phyloP scores from a whole-genome alignment of 2,888 invertebrate genomes.

The Oxycera nigricornis region DNA sequence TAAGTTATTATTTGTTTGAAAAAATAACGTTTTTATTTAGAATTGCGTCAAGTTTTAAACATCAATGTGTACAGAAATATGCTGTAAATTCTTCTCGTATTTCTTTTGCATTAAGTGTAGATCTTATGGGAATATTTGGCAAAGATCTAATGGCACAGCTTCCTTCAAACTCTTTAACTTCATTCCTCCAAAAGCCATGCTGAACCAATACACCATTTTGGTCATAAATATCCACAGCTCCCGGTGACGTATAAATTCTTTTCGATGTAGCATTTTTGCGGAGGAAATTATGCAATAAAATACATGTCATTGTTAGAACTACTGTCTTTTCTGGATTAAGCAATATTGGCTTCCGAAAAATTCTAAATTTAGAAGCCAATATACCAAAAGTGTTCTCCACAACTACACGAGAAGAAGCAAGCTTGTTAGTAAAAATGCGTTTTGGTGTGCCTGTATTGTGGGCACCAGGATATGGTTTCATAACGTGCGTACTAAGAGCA shows the following conservation, averaged over 20 bases:
- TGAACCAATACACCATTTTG: background rate
- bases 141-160: background rate
- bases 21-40: too few species aligned
- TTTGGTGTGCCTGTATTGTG: background rate
- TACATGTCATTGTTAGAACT: background rate
- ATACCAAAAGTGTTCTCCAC: slow-evolving; percentile 30
- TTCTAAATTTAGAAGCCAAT: slow-evolving; percentile 8
- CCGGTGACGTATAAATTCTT: background rate
- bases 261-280: background rate
- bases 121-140: background rate
- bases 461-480: slow-evolving; percentile 12
- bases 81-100: background rate
- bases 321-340: background rate
- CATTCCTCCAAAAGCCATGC: background rate
- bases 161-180: background rate
- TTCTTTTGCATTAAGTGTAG: background rate
- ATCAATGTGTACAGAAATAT: background rate
- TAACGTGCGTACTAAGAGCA: background rate
- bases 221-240: background rate
- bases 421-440: background rate
- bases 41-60: too few species aligned
- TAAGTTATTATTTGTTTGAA: too few species aligned
- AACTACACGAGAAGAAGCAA: background rate
- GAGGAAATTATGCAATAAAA: slow-evolving; percentile 4
- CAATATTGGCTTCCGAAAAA: slow-evolving; percentile 8